phyloP scores from a whole-genome alignment of 2,113 vertebrate species.

The Diadophis punctatus region DNA sequence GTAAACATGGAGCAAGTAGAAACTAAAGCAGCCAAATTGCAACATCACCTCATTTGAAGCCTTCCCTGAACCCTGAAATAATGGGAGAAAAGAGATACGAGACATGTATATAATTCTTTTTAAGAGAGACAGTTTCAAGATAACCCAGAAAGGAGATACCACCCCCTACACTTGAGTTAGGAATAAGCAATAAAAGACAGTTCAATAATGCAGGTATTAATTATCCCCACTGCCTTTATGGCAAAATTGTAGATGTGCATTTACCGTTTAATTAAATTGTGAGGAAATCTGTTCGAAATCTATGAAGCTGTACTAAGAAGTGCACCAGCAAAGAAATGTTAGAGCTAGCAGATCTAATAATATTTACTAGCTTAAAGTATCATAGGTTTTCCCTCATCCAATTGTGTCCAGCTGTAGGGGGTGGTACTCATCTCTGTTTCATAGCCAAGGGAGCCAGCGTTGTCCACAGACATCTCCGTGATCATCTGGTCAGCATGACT shows the following conservation, averaged over 20 bases:
- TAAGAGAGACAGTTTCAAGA: not conserved
- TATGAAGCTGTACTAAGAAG: not conserved
- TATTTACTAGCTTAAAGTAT: not conserved
- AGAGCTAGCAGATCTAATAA: not conserved
- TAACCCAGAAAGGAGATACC: not conserved
- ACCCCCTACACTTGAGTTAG: not conserved
- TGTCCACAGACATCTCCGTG: too few relatives aligned
- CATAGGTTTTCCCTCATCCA: not conserved
- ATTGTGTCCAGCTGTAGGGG: too few relatives aligned
- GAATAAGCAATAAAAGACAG: not conserved
- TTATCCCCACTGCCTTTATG: not conserved
- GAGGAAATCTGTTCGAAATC: not conserved
- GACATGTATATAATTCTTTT: not conserved
- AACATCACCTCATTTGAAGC: not conserved
- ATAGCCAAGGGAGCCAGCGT: too few relatives aligned
- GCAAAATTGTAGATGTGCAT: not conserved
- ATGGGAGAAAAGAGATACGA: not conserved
- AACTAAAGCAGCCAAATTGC: not conserved
- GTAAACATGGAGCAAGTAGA: not conserved
- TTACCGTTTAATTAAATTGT: slow-evolving; percentile 1
- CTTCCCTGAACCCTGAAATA: not conserved
- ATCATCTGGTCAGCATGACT: too few relatives aligned
- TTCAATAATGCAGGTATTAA: not conserved
- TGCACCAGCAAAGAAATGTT: not conserved
- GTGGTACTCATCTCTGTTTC: too few relatives aligned